Base-by-base conservation (phyloP, 2,113 vertebrate genomes). In the Cygnus buccinator region DNA sequence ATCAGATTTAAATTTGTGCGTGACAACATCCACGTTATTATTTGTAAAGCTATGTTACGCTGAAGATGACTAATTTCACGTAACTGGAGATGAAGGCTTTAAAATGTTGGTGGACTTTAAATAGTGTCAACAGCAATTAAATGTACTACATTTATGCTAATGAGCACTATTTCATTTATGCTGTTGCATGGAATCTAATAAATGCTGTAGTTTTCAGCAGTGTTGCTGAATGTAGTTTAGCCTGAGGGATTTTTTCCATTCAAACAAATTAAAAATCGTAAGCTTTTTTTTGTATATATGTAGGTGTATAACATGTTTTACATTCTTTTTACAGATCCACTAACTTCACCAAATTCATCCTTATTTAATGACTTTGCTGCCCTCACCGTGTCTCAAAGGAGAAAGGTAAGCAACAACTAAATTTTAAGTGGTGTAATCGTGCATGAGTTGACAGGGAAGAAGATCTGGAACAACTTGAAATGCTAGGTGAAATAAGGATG, bases 351-450 rank as follows among this genome's bases (percentile, higher is more conserved):
- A 83, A 98, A 98, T 96, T 99, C 99, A 84, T 99, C 99, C 80
- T 98, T 99, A 97, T 99, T 99, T 97, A 99, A 99, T 98, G 99
- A 99, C 97, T 99, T 99, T 98, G 99, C 98, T 98, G 99, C 98
- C 97, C 99, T 99, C 96, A 99, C 98, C 63, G 98, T 99, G 97
- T 99, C 99, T 94, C 99, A 99, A 97, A 99, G 99, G 98, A 99
- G 99, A 98, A 99, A 99, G 99, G 99, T 99, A 98, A 97, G 98
- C 91, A 68, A 76, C 73, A 76, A 46, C 75, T 86, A 93, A 88
- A 92, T 70, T 63, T 87, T 67, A 90, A 72, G 70, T 87, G 84
- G n/a, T 8, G 5, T 78, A 26, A 84, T 87, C 80, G 26, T 85
- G 4, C 68, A 13, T 58, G 59, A 89, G 23, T 83, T 94, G 86